phyloP scores from a whole-genome alignment of 2,113 vertebrate genomes.

The Arvicanthis niloticus region DNA sequence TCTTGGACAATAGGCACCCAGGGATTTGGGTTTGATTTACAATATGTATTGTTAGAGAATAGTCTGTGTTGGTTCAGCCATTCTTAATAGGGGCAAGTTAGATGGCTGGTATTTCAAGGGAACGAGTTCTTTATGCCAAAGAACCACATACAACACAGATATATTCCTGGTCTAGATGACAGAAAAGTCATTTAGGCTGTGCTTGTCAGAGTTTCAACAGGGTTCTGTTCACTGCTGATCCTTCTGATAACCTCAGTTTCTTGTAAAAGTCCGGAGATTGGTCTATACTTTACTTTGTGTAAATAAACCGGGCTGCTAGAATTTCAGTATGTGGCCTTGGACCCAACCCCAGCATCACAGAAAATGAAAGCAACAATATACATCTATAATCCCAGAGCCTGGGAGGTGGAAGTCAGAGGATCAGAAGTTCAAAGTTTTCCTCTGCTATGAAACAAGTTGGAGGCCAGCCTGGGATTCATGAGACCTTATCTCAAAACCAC shows the following conservation, averaged over 20 bases:
- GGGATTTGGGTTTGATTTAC: constrained; percentile 59
- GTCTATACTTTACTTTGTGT: not conserved
- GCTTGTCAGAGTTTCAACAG: not conserved
- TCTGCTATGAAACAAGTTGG: not conserved
- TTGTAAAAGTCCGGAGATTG: not conserved
- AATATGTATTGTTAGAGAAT: not conserved
- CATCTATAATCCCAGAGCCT: not conserved
- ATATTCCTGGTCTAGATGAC: not conserved
- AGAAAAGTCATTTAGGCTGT: not conserved
- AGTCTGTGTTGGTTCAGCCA: constrained; percentile 60
- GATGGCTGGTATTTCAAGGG: constrained; percentile 22
- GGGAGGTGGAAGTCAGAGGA: not conserved
- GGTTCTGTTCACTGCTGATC: not conserved
- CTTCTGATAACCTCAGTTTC: not conserved
- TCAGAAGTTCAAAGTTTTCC: not conserved
- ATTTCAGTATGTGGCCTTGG: not conserved
- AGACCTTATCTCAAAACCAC: not conserved
- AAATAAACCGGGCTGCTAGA: not conserved
- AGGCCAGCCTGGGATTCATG: not conserved
- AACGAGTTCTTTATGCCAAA: not conserved
- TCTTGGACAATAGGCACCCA: constrained; percentile 59
- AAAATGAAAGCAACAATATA: not conserved
- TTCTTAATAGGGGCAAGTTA: constrained; percentile 46
- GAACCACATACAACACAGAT: not conserved
- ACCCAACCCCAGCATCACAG: not conserved